Evolutionary conservation across 2,888 invertebrate genomes (phyloP).

Genomic region (Lasioglossum figueresi): DNA sequence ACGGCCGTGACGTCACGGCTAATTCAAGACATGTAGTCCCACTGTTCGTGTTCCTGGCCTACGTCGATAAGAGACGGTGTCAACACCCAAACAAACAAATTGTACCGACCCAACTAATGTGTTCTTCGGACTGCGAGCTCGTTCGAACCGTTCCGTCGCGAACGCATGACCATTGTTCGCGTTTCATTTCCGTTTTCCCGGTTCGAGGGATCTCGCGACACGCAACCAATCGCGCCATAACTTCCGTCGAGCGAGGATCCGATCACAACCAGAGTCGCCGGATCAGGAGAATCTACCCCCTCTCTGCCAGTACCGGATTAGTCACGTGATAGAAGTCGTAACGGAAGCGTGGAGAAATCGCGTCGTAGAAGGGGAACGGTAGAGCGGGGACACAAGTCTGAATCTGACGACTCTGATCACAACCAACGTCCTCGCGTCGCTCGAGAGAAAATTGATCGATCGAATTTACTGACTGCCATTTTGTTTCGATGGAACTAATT

Average conservation of each 20-base stretch:
- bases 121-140: slow-evolving; percentile 64
- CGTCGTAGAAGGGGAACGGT: no score
- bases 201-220: slow-evolving; percentile 4
- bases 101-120: slow-evolving; percentile 46
- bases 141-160: slow-evolving; percentile 31
- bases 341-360: no score
- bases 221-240: background rate
- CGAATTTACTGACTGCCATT: slow-evolving; percentile 41
- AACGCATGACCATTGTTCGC: slow-evolving; percentile 11
- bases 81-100: slow-evolving; percentile 23
- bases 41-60: slow-evolving; percentile 64
- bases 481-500: slow-evolving; percentile 23
- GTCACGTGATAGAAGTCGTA: no score
- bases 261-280: background rate
- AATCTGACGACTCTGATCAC: background rate
- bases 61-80: slow-evolving; percentile 37
- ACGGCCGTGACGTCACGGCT: slow-evolving; percentile 7
- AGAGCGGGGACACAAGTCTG: no score
- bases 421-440: slow-evolving; percentile 6
- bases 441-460: background rate
- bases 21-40: slow-evolving; percentile 20
- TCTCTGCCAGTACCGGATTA: no score
- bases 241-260: background rate
- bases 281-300: no score
- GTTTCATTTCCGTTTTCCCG: background rate